These are phyloP conservation scores for Hyperoplus immaculatus DNA, from an alignment of 2,797 vertebrate genomes.

Conservation along the genomic window DNA sequence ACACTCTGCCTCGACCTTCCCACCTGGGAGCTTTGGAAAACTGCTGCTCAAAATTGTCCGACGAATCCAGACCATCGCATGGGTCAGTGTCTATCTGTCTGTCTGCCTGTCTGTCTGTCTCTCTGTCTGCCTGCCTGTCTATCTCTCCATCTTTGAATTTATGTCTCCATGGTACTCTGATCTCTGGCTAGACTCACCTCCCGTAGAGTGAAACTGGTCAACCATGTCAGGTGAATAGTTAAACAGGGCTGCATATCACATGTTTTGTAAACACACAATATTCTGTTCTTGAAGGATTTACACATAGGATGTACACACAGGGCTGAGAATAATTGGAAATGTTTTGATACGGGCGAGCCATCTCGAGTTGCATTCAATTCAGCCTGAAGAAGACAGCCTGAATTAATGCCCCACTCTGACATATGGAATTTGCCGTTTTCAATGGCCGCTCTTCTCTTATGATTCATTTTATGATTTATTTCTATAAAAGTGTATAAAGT, in stretches of 20 bases:
- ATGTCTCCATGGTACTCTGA: slow-evolving; percentile 11
- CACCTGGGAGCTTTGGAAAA: slow-evolving; percentile 91
- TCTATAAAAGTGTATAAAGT: neutral
- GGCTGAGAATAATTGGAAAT: too few species aligned
- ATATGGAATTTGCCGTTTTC: neutral
- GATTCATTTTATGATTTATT: neutral
- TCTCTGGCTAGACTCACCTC: slow-evolving; percentile 45
- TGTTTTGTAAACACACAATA: slow-evolving; percentile 29
- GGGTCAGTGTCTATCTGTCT: slow-evolving; percentile 87
- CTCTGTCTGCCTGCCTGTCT: neutral
- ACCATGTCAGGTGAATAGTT: slow-evolving; percentile 60
- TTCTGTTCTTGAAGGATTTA: neutral
- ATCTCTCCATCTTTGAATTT: neutral
- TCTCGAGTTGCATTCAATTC: neutral
- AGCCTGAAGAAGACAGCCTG: neutral
- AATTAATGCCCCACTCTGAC: neutral
- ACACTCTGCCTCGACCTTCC: slow-evolving; percentile 91
- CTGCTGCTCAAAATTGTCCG: slow-evolving; percentile 92
- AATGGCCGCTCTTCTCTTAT: neutral
- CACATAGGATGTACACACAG: neutral
- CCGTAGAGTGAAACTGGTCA: slow-evolving; percentile 48
- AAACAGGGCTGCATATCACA: slow-evolving; percentile 43
- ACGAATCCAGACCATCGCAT: slow-evolving; percentile 91
- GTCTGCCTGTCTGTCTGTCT: slow-evolving; percentile 38
- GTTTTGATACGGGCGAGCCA: neutral